Base-by-base conservation (phyloP, 92 coral and sea anemone genomes). In the Palythoa grandis region DNA sequence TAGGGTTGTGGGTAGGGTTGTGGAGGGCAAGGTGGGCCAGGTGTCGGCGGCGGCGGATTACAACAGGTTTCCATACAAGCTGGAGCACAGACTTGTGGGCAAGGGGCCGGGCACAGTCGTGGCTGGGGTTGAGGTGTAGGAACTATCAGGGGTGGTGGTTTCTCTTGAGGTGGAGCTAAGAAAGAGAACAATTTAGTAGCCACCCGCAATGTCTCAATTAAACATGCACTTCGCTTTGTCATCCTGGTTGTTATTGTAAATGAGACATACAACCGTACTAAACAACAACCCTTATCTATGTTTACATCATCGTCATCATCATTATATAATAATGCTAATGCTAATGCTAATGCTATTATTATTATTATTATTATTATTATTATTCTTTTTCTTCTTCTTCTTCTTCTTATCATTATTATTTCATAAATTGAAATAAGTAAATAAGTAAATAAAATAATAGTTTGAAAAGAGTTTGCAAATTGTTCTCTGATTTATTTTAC, bases 21-120 rank as follows among this genome's bases (percentile, higher is more conserved):
- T 11, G 87, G 19, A 29, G 82, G n/a, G 58, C 91, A 52, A 53
- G 83, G 74, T 43, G 54, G 19, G 37, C 56, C 38, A 68, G 91
- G 50, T 43, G 50, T 50, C 35, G 78, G 85, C 19, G 90, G 87
- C 16, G 86, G 89, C 53, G 98, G 89, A 24, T 1, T 77, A 48
- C 98, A 94, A 76, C 95, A 92, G 79, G 48, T 61, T 72, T 86
- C 89, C 94, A 86, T 86, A 85, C 98, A 94, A 54, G 93, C 91
- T 2, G 98, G 98, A 25, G 98, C 98, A 73, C 98, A 94, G 40
- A 83, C 91, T 82, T 88, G 92, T 14, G 98, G 92, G 50, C 95
- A 92, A 12, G 91, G 90, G 9, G 86, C 91, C 11, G 98, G 94
- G 74, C 95, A 92, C 19, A 92, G 11, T 48, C 95, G 89, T 39